Evolutionary conservation across 2,888 invertebrate genomes (phyloP).

Genomic region (Arrhopalites spinosus): DNA sequence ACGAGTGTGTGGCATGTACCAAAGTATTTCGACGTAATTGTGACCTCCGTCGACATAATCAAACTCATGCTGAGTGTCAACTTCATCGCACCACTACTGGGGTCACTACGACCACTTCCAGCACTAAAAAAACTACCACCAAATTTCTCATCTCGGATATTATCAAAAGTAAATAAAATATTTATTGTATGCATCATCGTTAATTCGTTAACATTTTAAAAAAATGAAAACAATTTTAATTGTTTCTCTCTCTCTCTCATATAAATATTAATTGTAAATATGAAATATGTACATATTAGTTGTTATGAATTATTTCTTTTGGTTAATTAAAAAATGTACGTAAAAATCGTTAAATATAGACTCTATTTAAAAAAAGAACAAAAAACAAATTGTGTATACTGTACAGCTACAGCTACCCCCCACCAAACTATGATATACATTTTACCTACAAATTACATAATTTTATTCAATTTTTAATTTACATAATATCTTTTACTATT

Average conservation of each 20-base stretch:
- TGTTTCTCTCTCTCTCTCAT: not conserved
- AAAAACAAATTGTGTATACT: no score
- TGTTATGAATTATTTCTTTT: not conserved
- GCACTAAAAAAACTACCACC: constrained; percentile 29
- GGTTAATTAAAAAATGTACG: not conserved
- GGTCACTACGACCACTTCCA: constrained; percentile 2
- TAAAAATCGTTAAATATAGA: no score
- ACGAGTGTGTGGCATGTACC: constrained; percentile 84
- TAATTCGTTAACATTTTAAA: no score
- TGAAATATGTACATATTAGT: not conserved
- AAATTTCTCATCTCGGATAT: constrained; percentile 39
- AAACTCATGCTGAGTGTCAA: constrained; percentile 35
- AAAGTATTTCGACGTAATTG: constrained; percentile 63
- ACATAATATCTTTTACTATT: no score
- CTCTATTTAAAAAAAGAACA: no score
- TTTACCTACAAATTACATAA: no score
- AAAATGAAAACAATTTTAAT: no score
- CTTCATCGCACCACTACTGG: not conserved
- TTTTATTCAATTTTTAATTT: no score
- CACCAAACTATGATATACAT: no score
- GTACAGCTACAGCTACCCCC: no score
- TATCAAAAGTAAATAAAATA: constrained; percentile 29
- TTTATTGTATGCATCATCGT: no score
- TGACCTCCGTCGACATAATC: constrained; percentile 42
- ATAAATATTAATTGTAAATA: constrained; percentile 7